Percentiles rank a stretch among this genome's conserved stretches.
These are phyloP conservation scores for Aporophyla nigra DNA, from an alignment of 2,888 invertebrate species.

Conservation along the genomic window DNA sequence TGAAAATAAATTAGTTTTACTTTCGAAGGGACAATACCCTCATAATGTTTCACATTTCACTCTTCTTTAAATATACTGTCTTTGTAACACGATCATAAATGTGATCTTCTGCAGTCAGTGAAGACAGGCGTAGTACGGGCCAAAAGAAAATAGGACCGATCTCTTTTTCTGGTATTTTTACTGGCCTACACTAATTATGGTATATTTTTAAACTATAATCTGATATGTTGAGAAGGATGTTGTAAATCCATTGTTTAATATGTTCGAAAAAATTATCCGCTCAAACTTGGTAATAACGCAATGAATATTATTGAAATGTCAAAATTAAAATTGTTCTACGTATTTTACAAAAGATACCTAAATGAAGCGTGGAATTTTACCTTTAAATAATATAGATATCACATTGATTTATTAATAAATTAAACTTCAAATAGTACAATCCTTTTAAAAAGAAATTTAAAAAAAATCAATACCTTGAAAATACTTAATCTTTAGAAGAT, in stretches of 20 bases:
- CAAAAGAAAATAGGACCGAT: not conserved
- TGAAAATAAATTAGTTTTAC: not conserved
- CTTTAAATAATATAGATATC: not conserved
- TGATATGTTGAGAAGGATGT: too few relatives aligned
- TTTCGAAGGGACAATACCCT: not conserved
- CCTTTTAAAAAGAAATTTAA: too few relatives aligned
- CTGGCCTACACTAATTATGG: too few relatives aligned
- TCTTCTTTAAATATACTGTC: constrained; percentile 7
- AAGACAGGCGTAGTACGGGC: not conserved
- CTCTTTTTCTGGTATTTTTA: not conserved
- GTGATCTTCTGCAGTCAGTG: not conserved
- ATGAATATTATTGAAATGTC: too few relatives aligned
- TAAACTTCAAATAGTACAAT: not conserved
- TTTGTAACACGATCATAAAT: constrained; percentile 12
- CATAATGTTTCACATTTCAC: constrained; percentile 25
- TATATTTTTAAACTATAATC: too few relatives aligned
- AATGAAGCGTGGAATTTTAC: too few relatives aligned
- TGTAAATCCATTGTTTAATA: too few relatives aligned
- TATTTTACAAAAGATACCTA: not conserved
- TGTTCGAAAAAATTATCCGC: too few relatives aligned
- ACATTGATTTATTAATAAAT: not conserved
- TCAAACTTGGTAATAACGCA: too few relatives aligned
- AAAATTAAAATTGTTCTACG: too few relatives aligned
- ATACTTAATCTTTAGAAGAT: not conserved
- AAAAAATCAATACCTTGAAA: not conserved